Percentiles rank a stretch among this genome's conserved stretches.
Conservation (phyloP, 2,797 vertebrate species). For the Psittacula echo region DNA sequence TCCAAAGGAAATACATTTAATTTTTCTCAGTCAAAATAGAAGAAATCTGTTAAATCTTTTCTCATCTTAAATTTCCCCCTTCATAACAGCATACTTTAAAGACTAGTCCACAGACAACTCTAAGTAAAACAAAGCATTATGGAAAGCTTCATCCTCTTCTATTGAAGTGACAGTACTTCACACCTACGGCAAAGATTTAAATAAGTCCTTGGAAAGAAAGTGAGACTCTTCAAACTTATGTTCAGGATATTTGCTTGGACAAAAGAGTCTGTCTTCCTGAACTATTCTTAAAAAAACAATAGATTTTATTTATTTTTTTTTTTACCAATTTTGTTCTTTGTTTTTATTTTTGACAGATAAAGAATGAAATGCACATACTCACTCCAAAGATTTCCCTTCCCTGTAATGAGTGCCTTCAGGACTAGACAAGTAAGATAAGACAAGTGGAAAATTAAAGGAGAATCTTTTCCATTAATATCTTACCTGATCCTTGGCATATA, state of each 20-base stretch:
- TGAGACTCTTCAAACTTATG: not conserved
- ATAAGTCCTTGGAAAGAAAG: not conserved
- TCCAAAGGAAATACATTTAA: not conserved
- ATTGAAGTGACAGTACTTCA: not conserved
- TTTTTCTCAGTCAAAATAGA: not conserved
- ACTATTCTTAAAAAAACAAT: not conserved
- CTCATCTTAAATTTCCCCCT: not conserved
- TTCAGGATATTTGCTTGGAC: not conserved
- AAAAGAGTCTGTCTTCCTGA: not conserved
- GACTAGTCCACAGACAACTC: not conserved
- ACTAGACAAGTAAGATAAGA: not conserved
- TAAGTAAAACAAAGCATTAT: not conserved
- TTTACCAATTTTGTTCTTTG: not conserved
- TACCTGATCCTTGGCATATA: not conserved
- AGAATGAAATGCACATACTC: not conserved
- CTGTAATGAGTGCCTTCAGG: not conserved
- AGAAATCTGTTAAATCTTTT: not conserved
- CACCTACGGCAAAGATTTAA: not conserved
- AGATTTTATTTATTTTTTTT: not conserved
- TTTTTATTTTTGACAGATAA: not conserved
- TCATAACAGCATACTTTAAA: not conserved
- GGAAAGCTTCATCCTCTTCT: not conserved
- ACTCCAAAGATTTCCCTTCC: not conserved
- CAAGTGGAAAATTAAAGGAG: not conserved
- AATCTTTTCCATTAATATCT: not conserved